Percentiles rank a stretch among this genome's conserved stretches.
phyloP scores from a whole-genome alignment of 2,888 invertebrate genomes.

The Oegoconia quadripuncta region DNA sequence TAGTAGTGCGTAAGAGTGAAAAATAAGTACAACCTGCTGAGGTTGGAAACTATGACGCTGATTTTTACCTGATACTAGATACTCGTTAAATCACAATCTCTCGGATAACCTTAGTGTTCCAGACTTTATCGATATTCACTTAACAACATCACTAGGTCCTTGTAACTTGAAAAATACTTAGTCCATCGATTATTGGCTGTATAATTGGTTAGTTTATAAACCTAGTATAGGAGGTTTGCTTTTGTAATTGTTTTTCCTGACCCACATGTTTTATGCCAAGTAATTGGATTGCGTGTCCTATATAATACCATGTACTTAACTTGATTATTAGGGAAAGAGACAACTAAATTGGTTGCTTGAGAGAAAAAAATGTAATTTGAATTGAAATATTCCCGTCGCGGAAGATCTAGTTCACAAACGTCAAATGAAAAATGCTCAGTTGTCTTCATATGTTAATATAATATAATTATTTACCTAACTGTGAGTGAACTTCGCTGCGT shows the following conservation, averaged over 20 bases:
- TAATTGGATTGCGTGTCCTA: slow-evolving; percentile 9
- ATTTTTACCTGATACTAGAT: too few relatives aligned
- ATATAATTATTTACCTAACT: too few relatives aligned
- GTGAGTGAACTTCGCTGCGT: too few relatives aligned
- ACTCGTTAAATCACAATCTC: too few relatives aligned
- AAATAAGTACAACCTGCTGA: too few relatives aligned
- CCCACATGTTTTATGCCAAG: slow-evolving; percentile 13
- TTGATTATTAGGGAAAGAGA: slow-evolving; percentile 8
- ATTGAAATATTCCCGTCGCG: not conserved
- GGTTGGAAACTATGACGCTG: too few relatives aligned
- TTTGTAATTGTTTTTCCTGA: slow-evolving; percentile 16
- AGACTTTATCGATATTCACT: not conserved
- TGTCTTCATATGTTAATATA: too few relatives aligned
- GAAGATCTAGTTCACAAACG: too few relatives aligned
- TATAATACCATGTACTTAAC: slow-evolving; percentile 2
- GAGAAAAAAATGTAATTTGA: not conserved
- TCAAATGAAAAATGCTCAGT: too few relatives aligned
- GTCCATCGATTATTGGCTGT: slow-evolving; percentile 11
- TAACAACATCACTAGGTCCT: not conserved
- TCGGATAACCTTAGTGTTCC: too few relatives aligned
- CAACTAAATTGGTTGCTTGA: slow-evolving; percentile 6
- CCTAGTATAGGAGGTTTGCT: slow-evolving; percentile 4
- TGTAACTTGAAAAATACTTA: slow-evolving; percentile 14
- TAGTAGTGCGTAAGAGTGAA: too few relatives aligned
- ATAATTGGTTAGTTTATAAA: slow-evolving; percentile 24